phyloP scores from a whole-genome alignment of 2,888 invertebrate species.

The Stenodera caucasica region DNA sequence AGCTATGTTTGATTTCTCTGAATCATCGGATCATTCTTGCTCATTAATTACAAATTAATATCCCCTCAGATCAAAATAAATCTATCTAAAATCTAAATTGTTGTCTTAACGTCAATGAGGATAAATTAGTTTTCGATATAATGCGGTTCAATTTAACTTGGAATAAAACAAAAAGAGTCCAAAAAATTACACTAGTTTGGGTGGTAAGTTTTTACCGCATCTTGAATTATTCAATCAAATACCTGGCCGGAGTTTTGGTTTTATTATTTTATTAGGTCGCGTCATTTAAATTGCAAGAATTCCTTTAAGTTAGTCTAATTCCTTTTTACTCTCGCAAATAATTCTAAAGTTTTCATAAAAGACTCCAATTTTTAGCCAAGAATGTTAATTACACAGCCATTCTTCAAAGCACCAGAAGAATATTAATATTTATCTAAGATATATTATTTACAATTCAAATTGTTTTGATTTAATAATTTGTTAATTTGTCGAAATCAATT shows the following conservation, averaged over 20 bases:
- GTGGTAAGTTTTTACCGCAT: constrained; percentile 40
- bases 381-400: constrained; percentile 41
- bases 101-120: not conserved
- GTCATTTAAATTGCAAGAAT: constrained; percentile 43
- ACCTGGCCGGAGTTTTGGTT: constrained; percentile 41
- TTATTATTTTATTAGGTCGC: constrained; percentile 48
- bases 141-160: too few relatives aligned
- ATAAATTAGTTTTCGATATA: not conserved
- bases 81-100: not conserved
- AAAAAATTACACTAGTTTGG: too few relatives aligned
- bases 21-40: not conserved
- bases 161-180: too few relatives aligned
- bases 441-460: constrained; percentile 32
- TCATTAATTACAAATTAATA: not conserved
- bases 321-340: constrained; percentile 40
- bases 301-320: constrained; percentile 36
- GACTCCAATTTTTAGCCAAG: constrained; percentile 42
- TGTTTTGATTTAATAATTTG: constrained; percentile 23
- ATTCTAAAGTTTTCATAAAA: constrained; percentile 40
- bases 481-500: not conserved
- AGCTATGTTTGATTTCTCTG: not conserved
- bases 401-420: constrained; percentile 24
- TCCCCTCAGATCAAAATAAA: not conserved
- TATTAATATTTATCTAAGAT: constrained; percentile 36
- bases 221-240: constrained; percentile 45